Conservation (phyloP, 1,140 invertebrate genomes). For the Drosophila lacertosa region DNA sequence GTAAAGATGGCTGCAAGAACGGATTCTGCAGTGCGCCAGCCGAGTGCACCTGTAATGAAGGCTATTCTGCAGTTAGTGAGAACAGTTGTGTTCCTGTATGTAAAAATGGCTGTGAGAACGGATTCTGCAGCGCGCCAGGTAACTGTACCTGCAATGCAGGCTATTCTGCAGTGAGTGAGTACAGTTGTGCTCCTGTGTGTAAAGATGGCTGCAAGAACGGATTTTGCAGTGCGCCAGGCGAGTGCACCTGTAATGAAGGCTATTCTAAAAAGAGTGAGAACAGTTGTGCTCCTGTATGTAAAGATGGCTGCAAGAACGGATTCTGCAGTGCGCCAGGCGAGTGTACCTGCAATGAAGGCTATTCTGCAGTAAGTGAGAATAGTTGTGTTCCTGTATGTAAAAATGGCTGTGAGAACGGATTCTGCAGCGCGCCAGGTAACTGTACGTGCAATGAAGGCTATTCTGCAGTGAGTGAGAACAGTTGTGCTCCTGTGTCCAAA, state of each 20-base stretch:
- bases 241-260: conserved; percentile 18
- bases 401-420: conserved; percentile 14
- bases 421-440: conserved; percentile 1
- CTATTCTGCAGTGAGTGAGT: conserved; percentile 9
- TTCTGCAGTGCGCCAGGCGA: conserved; percentile 4
- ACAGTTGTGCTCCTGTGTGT: conserved; percentile 16
- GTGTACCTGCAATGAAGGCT: conserved; percentile 7
- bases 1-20: conserved; percentile 22
- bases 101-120: conserved; percentile 24
- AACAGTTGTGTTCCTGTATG: not conserved
- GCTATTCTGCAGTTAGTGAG: conserved; percentile 13
- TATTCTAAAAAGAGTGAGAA: conserved; percentile 5
- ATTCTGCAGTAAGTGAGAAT: not conserved
- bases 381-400: conserved; percentile 12
- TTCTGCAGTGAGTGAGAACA: not conserved
- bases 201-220: conserved; percentile 12
- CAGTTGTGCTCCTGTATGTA: conserved; percentile 15
- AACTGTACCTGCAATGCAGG: conserved; percentile 25
- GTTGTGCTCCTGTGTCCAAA: conserved; percentile 5
- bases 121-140: conserved; percentile 26
- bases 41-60: conserved; percentile 1
- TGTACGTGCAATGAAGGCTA: conserved; percentile 6
- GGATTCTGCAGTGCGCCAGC: conserved; percentile 16
- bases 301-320: conserved; percentile 14
- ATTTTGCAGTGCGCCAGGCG: not conserved